These are phyloP conservation scores for Amblyraja radiata DNA, from an alignment of 2,797 vertebrate genomes.

Conservation along the genomic window DNA sequence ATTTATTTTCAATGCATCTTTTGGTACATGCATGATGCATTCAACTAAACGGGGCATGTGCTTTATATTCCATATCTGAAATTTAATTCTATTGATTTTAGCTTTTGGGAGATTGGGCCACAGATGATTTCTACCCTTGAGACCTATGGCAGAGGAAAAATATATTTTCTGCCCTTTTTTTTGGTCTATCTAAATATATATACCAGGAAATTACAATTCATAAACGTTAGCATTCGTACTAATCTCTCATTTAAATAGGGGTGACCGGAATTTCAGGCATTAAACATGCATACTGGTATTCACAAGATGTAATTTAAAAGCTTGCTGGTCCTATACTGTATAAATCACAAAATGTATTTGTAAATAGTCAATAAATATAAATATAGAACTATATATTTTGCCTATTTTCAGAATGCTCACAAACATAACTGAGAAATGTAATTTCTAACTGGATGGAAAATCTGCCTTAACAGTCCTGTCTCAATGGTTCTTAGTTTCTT, in stretches of 20 bases:
- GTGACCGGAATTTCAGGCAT: not conserved
- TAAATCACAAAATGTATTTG: conserved; percentile 24
- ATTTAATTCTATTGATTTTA: no score
- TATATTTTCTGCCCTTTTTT: conserved; percentile 25
- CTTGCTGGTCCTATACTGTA: conserved; percentile 19
- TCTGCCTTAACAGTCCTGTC: conserved; percentile 4
- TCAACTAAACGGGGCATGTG: no score
- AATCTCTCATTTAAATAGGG: not conserved
- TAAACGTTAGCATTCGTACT: not conserved
- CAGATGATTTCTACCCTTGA: not conserved
- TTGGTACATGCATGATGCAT: no score
- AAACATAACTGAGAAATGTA: not conserved
- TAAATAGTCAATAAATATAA: conserved; percentile 24
- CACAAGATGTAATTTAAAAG: conserved; percentile 10
- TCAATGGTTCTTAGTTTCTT: not conserved
- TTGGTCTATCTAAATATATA: conserved; percentile 1
- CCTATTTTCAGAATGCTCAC: not conserved
- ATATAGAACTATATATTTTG: conserved; percentile 32
- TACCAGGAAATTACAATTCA: not conserved
- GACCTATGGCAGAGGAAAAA: not conserved
- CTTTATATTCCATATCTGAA: no score
- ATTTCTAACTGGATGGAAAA: not conserved
- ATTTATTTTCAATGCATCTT: conserved; percentile 5
- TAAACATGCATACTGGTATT: not conserved
- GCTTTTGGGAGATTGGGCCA: no score